Percentiles rank a stretch among this genome's conserved stretches.
Evolutionary conservation across 1,140 invertebrate genomes (phyloP).

Genomic region (Gonioctena quinquepunctata): DNA sequence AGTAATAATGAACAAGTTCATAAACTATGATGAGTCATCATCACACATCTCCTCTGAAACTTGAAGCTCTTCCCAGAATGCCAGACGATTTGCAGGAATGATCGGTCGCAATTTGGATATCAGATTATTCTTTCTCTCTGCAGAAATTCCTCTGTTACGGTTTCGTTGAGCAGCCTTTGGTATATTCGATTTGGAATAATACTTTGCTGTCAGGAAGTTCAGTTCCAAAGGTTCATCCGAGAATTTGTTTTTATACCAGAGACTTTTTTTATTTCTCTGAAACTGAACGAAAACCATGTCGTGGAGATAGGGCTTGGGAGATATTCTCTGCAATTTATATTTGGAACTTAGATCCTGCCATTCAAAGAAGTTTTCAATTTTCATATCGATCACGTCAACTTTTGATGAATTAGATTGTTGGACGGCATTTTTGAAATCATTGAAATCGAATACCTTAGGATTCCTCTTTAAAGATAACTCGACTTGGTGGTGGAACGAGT

Average conservation of each 20-base stretch:
- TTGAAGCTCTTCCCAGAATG: too few species aligned
- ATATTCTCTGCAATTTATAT: conserved; percentile 9
- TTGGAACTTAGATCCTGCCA: conserved; percentile 4
- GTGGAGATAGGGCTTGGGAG: neutral
- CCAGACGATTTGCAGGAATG: too few species aligned
- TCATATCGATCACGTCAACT: neutral
- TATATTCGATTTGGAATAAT: neutral
- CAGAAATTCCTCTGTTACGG: neutral
- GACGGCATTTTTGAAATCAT: conserved; percentile 9
- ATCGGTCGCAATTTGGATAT: too few species aligned
- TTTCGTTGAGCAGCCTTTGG: neutral
- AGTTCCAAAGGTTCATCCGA: neutral
- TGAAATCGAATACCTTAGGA: conserved; percentile 3
- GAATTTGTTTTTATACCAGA: neutral
- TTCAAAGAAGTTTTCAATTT: neutral
- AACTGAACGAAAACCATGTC: neutral
- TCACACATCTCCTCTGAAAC: too few species aligned
- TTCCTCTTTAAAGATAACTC: conserved; percentile 9
- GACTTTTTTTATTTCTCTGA: neutral
- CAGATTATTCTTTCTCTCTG: conserved; percentile 3
- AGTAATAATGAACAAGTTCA: too few species aligned
- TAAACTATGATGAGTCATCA: too few species aligned
- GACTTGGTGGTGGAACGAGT: conserved; percentile 42
- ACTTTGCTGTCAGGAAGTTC: too few species aligned
- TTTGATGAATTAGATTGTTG: neutral